These are phyloP conservation scores for Scomberomorus guttatus DNA, from an alignment of 2,797 vertebrate species.

Conservation along the genomic window DNA sequence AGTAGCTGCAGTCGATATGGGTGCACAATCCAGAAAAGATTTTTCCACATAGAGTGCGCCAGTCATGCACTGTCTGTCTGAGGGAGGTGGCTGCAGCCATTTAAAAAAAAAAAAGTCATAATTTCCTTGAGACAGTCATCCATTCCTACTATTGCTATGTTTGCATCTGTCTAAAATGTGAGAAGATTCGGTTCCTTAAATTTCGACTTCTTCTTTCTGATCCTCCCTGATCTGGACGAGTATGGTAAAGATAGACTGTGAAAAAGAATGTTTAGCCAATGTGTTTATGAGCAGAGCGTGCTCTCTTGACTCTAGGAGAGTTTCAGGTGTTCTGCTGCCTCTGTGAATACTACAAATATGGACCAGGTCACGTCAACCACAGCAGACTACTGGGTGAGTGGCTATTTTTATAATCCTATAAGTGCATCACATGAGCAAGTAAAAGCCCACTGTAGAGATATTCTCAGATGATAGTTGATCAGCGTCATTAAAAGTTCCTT, in stretches of 20 bases:
- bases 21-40: background rate
- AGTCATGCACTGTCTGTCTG: slow-evolving; percentile 56
- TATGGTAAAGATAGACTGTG: slow-evolving; percentile 1
- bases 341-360: slow-evolving; percentile 45
- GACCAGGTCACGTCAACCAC: background rate
- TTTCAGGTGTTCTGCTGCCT: slow-evolving; percentile 47
- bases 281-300: slow-evolving; percentile 31
- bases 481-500: background rate
- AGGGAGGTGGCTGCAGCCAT: background rate
- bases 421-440: slow-evolving; percentile 7
- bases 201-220: slow-evolving; percentile 78
- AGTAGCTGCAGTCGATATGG: background rate
- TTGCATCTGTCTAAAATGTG: slow-evolving; percentile 51
- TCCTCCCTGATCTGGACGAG: background rate
- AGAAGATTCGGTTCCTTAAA: slow-evolving; percentile 76
- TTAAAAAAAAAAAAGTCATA: slow-evolving; percentile 62
- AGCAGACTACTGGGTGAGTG: slow-evolving; percentile 72
- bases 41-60: slow-evolving; percentile 25
- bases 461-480: background rate
- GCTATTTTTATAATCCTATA: background rate
- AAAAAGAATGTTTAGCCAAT: slow-evolving; percentile 19
- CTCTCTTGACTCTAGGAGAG: slow-evolving; percentile 24
- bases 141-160: slow-evolving; percentile 46
- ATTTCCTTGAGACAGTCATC: slow-evolving; percentile 68
- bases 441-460: background rate